A percentile compares a stretch with the other conserved stretches of the same genome.
phyloP scores from a whole-genome alignment of 2,888 invertebrate species.

The Hipparchia sbordonii region DNA sequence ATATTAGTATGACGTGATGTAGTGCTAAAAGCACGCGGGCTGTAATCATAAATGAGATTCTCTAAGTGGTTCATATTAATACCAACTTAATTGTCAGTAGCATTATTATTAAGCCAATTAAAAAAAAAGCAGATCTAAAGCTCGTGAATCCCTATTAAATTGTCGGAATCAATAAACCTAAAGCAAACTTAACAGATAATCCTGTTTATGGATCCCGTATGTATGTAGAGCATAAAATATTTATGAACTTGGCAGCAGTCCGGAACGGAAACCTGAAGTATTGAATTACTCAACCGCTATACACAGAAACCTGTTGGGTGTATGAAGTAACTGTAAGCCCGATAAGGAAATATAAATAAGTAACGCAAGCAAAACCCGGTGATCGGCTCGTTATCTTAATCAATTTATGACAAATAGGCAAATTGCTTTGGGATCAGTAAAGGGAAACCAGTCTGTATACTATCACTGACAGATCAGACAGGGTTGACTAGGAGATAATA shows the following conservation, averaged over 20 bases:
- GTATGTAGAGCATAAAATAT: slow-evolving; percentile 38
- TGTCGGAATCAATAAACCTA: slow-evolving; percentile 1
- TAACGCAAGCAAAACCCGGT: slow-evolving; percentile 27
- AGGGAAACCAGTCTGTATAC: slow-evolving; percentile 11
- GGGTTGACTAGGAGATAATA: slow-evolving; percentile 13
- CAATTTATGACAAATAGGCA: slow-evolving; percentile 23
- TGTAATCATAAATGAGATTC: too few relatives aligned
- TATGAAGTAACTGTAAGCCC: slow-evolving; percentile 44
- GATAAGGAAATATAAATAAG: slow-evolving; percentile 43
- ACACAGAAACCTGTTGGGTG: slow-evolving; percentile 45
- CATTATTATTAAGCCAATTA: slow-evolving; percentile 6
- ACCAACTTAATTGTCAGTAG: too few relatives aligned
- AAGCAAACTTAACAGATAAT: slow-evolving; percentile 13
- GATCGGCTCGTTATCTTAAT: slow-evolving; percentile 27
- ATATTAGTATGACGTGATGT: too few relatives aligned
- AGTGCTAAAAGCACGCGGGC: too few relatives aligned
- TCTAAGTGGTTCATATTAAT: not conserved
- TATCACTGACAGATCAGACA: slow-evolving; percentile 9
- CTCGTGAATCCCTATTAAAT: not conserved
- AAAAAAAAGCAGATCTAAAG: not conserved
- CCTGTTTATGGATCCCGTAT: slow-evolving; percentile 20
- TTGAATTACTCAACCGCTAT: slow-evolving; percentile 60
- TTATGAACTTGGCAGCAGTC: slow-evolving; percentile 40
- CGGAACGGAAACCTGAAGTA: slow-evolving; percentile 47
- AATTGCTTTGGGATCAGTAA: slow-evolving; percentile 15